Evolutionary conservation across 2,113 vertebrate species (phyloP).

Genomic region (Tetrax tetrax): DNA sequence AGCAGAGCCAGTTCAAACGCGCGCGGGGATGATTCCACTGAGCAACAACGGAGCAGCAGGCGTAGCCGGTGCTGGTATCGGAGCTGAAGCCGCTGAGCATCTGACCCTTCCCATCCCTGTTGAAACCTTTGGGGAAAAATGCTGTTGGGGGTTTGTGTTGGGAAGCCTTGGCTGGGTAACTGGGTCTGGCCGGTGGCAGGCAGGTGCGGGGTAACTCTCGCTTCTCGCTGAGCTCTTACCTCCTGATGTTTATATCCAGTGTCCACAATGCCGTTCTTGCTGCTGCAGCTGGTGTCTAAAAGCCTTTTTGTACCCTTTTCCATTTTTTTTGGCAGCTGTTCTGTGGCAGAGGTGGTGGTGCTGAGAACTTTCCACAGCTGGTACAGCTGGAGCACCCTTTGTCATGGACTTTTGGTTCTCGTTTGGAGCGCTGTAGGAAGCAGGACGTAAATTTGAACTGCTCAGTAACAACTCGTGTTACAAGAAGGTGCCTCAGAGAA

Average conservation of each 20-base stretch:
- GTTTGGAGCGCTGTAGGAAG: neutral
- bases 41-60: neutral
- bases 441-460: neutral
- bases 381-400: neutral
- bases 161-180: neutral
- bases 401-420: neutral
- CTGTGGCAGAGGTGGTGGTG: neutral
- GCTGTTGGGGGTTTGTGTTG: neutral
- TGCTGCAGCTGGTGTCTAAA: neutral
- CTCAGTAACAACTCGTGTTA: neutral
- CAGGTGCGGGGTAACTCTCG: neutral
- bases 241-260: too few relatives aligned
- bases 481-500: neutral
- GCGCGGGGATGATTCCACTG: accelerated
- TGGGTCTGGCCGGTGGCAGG: neutral
- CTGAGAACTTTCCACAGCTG: neutral
- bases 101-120: neutral
- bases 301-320: neutral
- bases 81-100: neutral
- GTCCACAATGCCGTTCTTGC: too few relatives aligned
- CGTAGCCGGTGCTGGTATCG: accelerated
- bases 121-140: neutral
- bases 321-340: neutral
- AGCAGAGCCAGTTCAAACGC: neutral
- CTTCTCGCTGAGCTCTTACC: neutral